A percentile compares a stretch with the other conserved stretches of the same genome.
Evolutionary conservation across 2,113 vertebrate species (phyloP).

Genomic region (Ophthalmolycus amberensis): DNA sequence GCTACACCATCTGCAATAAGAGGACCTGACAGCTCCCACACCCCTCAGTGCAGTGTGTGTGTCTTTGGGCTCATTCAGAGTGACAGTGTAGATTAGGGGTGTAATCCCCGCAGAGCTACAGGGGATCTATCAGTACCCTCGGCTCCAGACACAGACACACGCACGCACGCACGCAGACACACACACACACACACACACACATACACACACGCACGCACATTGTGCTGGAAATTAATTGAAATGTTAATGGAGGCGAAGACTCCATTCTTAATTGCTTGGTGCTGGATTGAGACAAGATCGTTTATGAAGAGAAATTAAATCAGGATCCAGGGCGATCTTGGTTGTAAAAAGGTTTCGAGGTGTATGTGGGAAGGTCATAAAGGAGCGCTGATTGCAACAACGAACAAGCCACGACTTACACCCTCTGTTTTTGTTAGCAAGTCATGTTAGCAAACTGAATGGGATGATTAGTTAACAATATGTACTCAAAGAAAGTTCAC

Average conservation of each 20-base stretch:
- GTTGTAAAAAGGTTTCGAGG: slow-evolving; percentile 48
- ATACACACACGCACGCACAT: slow-evolving; percentile 84
- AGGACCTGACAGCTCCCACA: slow-evolving; percentile 85
- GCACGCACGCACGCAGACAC: slow-evolving; percentile 81
- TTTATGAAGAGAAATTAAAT: slow-evolving; percentile 80
- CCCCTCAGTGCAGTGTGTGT: slow-evolving; percentile 83
- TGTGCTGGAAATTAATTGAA: slow-evolving; percentile 87
- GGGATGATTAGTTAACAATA: slow-evolving; percentile 79
- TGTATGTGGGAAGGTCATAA: slow-evolving; percentile 43
- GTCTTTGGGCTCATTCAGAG: slow-evolving; percentile 85
- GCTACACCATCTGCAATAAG: slow-evolving; percentile 81
- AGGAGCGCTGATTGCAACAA: slow-evolving; percentile 48
- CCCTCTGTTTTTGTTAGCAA: slow-evolving; percentile 53
- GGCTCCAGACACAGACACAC: slow-evolving; percentile 81
- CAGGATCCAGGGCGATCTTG: slow-evolving; percentile 49
- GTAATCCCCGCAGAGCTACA: slow-evolving; percentile 87
- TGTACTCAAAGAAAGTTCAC: slow-evolving; percentile 83
- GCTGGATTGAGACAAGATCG: slow-evolving; percentile 83
- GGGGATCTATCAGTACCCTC: slow-evolving; percentile 76
- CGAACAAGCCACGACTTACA: slow-evolving; percentile 29
- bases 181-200: slow-evolving; percentile 88
- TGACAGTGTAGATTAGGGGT: slow-evolving; percentile 88
- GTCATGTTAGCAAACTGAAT: slow-evolving; percentile 70
- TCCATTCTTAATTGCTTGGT: slow-evolving; percentile 78
- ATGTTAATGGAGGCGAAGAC: slow-evolving; percentile 84